Percentiles rank a stretch among this genome's conserved stretches.
Conservation (phyloP, 2,888 invertebrate genomes). For the Hartigia nigra region DNA sequence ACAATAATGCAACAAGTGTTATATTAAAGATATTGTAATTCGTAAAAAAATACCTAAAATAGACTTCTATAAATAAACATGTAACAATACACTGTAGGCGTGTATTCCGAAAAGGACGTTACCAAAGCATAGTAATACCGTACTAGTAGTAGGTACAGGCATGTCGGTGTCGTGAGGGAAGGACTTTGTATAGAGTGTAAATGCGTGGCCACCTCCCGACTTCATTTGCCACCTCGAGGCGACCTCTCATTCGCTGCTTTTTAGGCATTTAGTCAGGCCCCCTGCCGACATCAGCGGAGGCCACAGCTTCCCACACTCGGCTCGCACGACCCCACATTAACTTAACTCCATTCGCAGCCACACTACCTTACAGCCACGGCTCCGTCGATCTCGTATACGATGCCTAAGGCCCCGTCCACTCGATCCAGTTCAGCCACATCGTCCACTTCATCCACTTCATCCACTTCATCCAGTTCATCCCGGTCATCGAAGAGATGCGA, state of each 20-base stretch:
- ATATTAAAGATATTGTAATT: background rate
- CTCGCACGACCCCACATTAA: slow-evolving; percentile 39
- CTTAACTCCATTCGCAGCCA: slow-evolving; percentile 23
- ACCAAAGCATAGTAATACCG: background rate
- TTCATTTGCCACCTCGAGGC: slow-evolving; percentile 1
- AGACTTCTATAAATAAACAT: background rate
- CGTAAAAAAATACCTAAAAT: background rate
- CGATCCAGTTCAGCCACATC: background rate
- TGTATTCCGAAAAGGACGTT: background rate
- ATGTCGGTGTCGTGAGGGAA: background rate
- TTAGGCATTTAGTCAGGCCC: slow-evolving; percentile 8
- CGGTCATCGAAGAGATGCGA: background rate
- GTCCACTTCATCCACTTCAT: background rate
- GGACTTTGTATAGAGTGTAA: background rate
- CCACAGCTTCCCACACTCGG: slow-evolving; percentile 38
- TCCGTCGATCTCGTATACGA: background rate
- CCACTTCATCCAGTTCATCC: background rate
- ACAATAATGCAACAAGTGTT: background rate
- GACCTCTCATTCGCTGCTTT: slow-evolving; percentile 1
- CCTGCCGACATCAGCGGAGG: slow-evolving; percentile 5
- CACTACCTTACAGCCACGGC: background rate
- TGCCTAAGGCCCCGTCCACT: background rate
- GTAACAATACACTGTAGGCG: background rate
- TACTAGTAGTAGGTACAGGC: background rate
- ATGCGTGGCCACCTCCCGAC: slow-evolving; percentile 1